Conservation (phyloP, 2,113 vertebrate species). For the Talpa occidentalis region DNA sequence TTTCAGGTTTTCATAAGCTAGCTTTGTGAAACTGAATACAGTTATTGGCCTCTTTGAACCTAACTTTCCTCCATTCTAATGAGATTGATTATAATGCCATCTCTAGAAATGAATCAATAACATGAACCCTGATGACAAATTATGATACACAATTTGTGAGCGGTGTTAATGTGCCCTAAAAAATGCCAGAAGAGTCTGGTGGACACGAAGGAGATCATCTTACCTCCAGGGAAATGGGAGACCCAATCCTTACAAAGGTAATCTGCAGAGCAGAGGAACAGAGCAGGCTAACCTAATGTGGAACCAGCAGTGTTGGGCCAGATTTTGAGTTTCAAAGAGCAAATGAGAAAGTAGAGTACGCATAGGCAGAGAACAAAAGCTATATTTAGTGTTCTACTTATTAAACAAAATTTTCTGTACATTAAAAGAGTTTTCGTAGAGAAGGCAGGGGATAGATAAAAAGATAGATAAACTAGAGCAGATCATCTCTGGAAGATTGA, state of each 20-base stretch:
- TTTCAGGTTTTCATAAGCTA: neutral
- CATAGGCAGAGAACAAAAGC: neutral
- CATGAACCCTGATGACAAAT: neutral
- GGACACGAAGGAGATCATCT: neutral
- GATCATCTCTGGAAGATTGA: neutral
- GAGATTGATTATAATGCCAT: neutral
- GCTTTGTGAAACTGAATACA: neutral
- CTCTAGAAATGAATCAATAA: neutral
- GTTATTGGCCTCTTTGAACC: neutral
- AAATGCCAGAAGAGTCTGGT: neutral
- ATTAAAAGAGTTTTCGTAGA: neutral
- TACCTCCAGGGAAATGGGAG: neutral
- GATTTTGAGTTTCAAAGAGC: neutral
- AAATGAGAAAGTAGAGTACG: neutral
- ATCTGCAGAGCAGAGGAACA: neutral
- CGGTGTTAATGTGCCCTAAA: neutral
- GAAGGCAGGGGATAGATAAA: fast-evolving
- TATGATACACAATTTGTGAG: neutral
- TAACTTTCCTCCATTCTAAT: neutral
- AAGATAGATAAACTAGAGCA: neutral
- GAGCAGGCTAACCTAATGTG: neutral
- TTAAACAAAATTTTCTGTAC: too few species aligned
- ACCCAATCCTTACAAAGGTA: neutral
- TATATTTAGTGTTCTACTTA: neutral
- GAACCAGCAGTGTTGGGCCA: neutral